Percentiles rank a stretch among this genome's conserved stretches.
These are phyloP conservation scores for Spisula solida DNA, from an alignment of 2,888 invertebrate species.

Conservation along the genomic window DNA sequence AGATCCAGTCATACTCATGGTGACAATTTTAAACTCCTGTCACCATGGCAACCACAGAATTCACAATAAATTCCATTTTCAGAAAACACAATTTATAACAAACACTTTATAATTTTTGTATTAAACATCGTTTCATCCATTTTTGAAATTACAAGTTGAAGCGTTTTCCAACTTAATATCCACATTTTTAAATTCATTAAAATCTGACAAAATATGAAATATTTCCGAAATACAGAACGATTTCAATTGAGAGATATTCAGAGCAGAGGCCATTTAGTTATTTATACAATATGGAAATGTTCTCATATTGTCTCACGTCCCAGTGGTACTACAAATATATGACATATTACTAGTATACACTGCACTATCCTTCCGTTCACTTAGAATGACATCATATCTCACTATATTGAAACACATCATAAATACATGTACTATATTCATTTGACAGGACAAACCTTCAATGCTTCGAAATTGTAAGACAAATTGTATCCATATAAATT, in stretches of 20 bases:
- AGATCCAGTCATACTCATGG: conserved; percentile 56
- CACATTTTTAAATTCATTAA: conserved; percentile 10
- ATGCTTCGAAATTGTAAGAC: background rate
- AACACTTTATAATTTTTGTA: background rate
- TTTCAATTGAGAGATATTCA: background rate
- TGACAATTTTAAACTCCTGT: conserved; percentile 23
- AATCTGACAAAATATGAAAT: background rate
- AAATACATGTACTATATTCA: background rate
- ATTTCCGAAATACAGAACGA: background rate
- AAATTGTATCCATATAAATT: background rate
- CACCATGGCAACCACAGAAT: conserved; percentile 8
- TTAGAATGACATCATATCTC: conserved; percentile 14
- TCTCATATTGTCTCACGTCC: background rate
- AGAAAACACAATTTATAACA: background rate
- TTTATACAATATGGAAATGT: background rate
- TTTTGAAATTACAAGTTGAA: background rate
- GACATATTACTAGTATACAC: background rate
- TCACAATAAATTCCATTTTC: background rate
- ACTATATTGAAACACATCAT: background rate
- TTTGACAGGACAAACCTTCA: background rate
- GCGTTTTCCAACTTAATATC: background rate
- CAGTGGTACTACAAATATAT: background rate
- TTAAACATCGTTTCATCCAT: background rate
- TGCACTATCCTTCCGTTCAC: background rate
- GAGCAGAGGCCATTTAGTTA: background rate